Evolutionary conservation across 1,140 invertebrate species (phyloP).

Genomic region (Drosophila nebulosa): DNA sequence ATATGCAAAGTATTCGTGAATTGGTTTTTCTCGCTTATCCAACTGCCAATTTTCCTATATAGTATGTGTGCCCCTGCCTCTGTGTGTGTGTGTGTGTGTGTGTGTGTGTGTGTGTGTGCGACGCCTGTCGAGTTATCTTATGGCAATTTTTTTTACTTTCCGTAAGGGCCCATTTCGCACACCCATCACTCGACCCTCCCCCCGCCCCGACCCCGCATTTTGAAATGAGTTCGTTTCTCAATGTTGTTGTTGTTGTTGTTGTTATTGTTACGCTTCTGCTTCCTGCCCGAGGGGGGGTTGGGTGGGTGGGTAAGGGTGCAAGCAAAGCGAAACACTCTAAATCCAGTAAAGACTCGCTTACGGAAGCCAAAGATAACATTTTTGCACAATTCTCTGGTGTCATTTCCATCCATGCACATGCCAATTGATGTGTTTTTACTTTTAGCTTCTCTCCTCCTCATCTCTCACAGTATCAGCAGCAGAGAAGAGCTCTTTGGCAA

Average conservation of each 20-base stretch:
- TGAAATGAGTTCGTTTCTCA: conserved; percentile 62
- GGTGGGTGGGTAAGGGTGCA: no score
- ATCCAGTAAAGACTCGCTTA: conserved; percentile 65
- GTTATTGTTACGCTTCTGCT: conserved; percentile 66
- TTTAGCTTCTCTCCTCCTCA: conserved; percentile 34
- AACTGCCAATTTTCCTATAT: conserved; percentile 80
- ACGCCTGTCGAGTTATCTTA: conserved; percentile 74
- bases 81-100: conserved; percentile 23
- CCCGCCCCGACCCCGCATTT: conserved; percentile 48
- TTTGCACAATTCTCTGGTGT: conserved; percentile 78
- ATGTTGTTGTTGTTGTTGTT: conserved; percentile 39
- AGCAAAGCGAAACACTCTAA: conserved; percentile 36
- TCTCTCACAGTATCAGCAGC: not conserved
- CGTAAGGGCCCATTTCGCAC: conserved; percentile 17
- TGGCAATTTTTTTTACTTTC: conserved; percentile 56
- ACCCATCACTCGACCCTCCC: not conserved
- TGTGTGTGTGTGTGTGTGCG: conserved; percentile 29
- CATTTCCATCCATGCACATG: conserved; percentile 79
- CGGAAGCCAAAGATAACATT: conserved; percentile 78
- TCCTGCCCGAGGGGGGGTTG: not conserved
- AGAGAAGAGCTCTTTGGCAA: not conserved
- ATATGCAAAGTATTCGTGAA: conserved; percentile 80
- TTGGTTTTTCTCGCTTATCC: conserved; percentile 81
- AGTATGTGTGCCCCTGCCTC: conserved; percentile 10
- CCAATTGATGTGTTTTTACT: conserved; percentile 79